Evolutionary conservation across 2,888 invertebrate species (phyloP).

Genomic region (Silvanus unidentatus): DNA sequence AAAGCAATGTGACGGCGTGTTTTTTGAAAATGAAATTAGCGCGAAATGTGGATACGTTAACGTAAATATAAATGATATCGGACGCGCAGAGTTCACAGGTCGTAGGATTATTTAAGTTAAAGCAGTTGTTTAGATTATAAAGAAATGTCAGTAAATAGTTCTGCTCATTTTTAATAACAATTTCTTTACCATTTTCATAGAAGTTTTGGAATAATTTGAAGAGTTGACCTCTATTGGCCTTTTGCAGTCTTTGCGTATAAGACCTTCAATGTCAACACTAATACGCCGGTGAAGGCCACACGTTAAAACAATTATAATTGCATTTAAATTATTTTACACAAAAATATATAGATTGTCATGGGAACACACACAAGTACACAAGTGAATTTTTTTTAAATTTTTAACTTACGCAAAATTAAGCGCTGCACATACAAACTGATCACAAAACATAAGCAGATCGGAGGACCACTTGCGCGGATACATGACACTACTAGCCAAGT

Average conservation of each 20-base stretch:
- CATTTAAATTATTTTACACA: too few species aligned
- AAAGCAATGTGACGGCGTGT: too few species aligned
- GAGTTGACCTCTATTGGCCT: slow-evolving; percentile 48
- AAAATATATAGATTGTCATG: slow-evolving; percentile 4
- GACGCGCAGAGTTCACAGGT: slow-evolving; percentile 36
- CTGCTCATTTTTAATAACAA: background rate
- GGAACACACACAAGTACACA: slow-evolving; percentile 19
- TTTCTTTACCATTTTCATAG: slow-evolving; percentile 17
- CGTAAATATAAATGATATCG: slow-evolving; percentile 5
- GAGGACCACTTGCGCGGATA: slow-evolving; percentile 47
- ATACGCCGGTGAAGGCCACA: slow-evolving; percentile 47
- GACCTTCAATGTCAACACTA: slow-evolving; percentile 49
- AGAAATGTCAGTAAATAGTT: background rate
- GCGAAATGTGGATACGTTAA: too few species aligned
- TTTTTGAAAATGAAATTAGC: slow-evolving; percentile 11
- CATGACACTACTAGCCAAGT: slow-evolving; percentile 49
- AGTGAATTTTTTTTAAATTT: slow-evolving; percentile 20
- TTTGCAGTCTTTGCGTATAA: slow-evolving; percentile 46
- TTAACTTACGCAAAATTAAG: slow-evolving; percentile 42
- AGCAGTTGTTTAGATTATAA: slow-evolving; percentile 1
- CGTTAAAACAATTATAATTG: slow-evolving; percentile 30
- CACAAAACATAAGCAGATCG: slow-evolving; percentile 45
- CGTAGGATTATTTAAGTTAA: slow-evolving; percentile 23
- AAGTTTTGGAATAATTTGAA: slow-evolving; percentile 31
- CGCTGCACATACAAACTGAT: slow-evolving; percentile 40